Percentiles rank a stretch among this genome's conserved stretches.
These are phyloP conservation scores for Puffinus mauretanicus DNA, from an alignment of 2,113 vertebrate genomes.

Conservation along the genomic window DNA sequence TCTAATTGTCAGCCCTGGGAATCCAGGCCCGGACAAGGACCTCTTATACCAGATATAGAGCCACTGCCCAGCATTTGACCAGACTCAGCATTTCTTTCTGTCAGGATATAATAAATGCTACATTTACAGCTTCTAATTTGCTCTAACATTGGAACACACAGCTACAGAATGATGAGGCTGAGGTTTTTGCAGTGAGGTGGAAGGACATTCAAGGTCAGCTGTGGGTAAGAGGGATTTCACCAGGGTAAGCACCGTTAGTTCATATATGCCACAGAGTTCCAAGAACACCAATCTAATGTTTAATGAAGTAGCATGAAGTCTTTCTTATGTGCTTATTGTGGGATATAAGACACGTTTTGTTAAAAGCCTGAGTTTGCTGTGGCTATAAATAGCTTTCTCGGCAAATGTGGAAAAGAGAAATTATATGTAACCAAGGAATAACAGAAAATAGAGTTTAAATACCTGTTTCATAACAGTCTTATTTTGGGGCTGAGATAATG, in stretches of 20 bases:
- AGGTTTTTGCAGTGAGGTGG: neutral
- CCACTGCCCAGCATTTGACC: neutral
- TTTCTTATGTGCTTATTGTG: neutral
- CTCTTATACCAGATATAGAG: neutral
- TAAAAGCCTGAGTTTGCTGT: neutral
- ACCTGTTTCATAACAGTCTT: neutral
- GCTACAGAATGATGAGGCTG: neutral
- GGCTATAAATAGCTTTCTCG: neutral
- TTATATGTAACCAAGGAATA: slow-evolving; percentile 5
- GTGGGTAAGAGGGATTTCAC: neutral
- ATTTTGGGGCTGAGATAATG: neutral
- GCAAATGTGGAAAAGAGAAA: neutral
- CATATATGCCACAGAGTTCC: neutral
- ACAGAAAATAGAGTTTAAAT: slow-evolving; percentile 29
- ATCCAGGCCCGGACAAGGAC: neutral
- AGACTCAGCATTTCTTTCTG: neutral
- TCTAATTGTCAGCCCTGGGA: neutral
- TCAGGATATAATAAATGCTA: neutral
- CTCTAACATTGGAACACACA: neutral
- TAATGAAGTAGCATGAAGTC: neutral
- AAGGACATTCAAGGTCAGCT: neutral
- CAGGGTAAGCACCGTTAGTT: neutral
- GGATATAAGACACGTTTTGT: neutral
- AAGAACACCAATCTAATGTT: neutral
- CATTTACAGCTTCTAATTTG: neutral